Evolutionary conservation across 1,140 invertebrate genomes (phyloP).

Genomic region (Lordiphosa collinella): DNA sequence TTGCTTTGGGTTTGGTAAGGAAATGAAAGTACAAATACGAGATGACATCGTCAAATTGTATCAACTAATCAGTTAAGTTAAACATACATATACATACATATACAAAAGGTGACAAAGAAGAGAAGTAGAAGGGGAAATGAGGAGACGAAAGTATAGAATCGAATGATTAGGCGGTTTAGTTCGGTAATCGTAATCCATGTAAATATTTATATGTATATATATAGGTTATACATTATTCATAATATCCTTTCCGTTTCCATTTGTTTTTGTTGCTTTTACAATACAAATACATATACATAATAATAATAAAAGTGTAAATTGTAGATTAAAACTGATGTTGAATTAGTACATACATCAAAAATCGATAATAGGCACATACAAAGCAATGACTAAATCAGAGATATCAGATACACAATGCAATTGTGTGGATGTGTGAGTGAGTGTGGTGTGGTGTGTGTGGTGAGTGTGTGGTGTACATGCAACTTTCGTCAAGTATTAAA

Average conservation of each 20-base stretch:
- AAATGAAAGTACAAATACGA: constrained; percentile 46
- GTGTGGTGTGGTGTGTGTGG: constrained; percentile 11
- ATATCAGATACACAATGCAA: constrained; percentile 39
- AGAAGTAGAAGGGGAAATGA: constrained; percentile 8
- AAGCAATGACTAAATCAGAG: constrained; percentile 72
- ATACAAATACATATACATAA: constrained; percentile 50
- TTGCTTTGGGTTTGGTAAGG: too few species aligned
- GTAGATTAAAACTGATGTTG: constrained; percentile 59
- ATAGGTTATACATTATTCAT: constrained; percentile 24
- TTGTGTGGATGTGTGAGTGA: constrained; percentile 24
- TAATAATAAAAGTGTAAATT: constrained; percentile 42
- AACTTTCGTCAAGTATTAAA: constrained; percentile 33
- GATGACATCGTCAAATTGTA: constrained; percentile 25
- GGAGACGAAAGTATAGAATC: constrained; percentile 22
- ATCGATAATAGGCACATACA: constrained; percentile 71
- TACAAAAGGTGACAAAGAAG: constrained; percentile 27
- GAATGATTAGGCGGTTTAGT: constrained; percentile 49
- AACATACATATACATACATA: constrained; percentile 42
- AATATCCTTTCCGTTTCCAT: constrained; percentile 39
- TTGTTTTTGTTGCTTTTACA: constrained; percentile 35
- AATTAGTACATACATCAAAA: constrained; percentile 64
- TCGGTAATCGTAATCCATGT: constrained; percentile 26
- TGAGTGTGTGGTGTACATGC: constrained; percentile 29
- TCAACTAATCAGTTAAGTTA: constrained; percentile 53
- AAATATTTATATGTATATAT: constrained; percentile 3